A percentile compares a stretch with the other conserved stretches of the same genome.
phyloP scores from a whole-genome alignment of 2,113 vertebrate genomes.

The Lipophrys pholis region DNA sequence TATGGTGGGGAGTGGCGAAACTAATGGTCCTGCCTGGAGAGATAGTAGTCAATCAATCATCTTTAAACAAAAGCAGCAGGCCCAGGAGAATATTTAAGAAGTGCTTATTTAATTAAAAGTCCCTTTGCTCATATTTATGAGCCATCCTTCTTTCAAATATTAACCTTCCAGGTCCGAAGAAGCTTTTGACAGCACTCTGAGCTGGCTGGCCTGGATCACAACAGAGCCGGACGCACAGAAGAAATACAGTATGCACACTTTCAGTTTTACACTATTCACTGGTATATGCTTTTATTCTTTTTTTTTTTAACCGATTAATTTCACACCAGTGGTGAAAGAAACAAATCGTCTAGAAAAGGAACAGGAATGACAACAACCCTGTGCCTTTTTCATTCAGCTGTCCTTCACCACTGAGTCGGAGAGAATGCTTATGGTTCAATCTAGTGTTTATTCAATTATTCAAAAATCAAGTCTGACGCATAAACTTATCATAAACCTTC shows the following conservation, averaged over 20 bases:
- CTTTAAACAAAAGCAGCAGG: constrained; percentile 97
- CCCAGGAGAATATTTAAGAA: constrained; percentile 97
- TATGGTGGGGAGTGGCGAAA: constrained; percentile 71
- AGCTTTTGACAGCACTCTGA: constrained; percentile 42
- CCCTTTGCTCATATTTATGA: constrained; percentile 98
- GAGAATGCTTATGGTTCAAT: too few relatives aligned
- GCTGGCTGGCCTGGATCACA: constrained; percentile 65
- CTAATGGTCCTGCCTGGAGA: constrained; percentile 84
- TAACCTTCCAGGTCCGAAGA: constrained; percentile 86
- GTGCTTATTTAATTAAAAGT: constrained; percentile 99
- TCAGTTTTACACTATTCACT: background rate
- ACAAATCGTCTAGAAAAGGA: background rate
- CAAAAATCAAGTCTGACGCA: too few relatives aligned
- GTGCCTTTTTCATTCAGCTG: too few relatives aligned
- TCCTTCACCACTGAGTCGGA: too few relatives aligned
- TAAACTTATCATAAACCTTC: too few relatives aligned
- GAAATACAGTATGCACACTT: background rate
- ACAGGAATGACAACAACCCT: too few relatives aligned
- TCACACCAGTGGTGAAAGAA: background rate
- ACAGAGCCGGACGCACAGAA: background rate
- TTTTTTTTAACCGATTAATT: background rate
- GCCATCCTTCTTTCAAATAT: constrained; percentile 94
- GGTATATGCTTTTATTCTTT: background rate
- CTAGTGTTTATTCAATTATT: too few relatives aligned
- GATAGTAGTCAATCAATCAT: constrained; percentile 96